Percentiles rank a stretch among this genome's conserved stretches.
phyloP scores from a whole-genome alignment of 1,140 invertebrate species.

The Magallana ariakensis region DNA sequence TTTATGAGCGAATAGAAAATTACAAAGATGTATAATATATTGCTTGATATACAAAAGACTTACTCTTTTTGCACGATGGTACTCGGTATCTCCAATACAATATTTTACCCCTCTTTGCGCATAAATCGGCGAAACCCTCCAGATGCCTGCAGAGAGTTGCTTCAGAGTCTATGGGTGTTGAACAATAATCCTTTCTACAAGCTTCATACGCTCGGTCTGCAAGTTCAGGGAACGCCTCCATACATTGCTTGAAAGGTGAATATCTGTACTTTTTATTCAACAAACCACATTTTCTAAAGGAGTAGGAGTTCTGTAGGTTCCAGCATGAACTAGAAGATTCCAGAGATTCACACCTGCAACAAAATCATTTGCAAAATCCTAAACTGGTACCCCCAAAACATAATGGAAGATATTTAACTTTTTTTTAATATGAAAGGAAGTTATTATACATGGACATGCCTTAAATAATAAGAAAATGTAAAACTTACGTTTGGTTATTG shows the following conservation, averaged over 20 bases:
- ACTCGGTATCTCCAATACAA: conserved; percentile 37
- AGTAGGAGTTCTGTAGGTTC: not conserved
- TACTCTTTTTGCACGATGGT: conserved; percentile 33
- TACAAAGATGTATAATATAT: too few species aligned
- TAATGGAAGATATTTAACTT: too few species aligned
- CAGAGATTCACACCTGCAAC: not conserved
- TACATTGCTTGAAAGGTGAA: conserved; percentile 33
- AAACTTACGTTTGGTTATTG: conserved; percentile 7
- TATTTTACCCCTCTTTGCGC: conserved; percentile 26
- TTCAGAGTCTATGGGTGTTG: not conserved
- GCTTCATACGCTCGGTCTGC: not conserved
- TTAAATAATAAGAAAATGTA: too few species aligned
- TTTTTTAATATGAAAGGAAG: too few species aligned
- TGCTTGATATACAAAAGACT: not conserved
- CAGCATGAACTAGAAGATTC: not conserved
- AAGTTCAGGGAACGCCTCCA: conserved; percentile 17
- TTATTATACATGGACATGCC: too few species aligned
- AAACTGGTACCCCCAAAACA: too few species aligned
- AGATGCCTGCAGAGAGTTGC: conserved; percentile 17
- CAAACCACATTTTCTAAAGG: conserved; percentile 33
- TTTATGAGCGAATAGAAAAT: too few species aligned
- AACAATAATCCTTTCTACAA: conserved; percentile 45
- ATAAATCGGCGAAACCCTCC: conserved; percentile 30
- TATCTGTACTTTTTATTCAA: not conserved
- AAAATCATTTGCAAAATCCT: not conserved